Evolutionary conservation across 1,140 invertebrate genomes (phyloP), one percentile per base, ranked within the genome.

Genomic region (Ceratosolen solmsi): DNA sequence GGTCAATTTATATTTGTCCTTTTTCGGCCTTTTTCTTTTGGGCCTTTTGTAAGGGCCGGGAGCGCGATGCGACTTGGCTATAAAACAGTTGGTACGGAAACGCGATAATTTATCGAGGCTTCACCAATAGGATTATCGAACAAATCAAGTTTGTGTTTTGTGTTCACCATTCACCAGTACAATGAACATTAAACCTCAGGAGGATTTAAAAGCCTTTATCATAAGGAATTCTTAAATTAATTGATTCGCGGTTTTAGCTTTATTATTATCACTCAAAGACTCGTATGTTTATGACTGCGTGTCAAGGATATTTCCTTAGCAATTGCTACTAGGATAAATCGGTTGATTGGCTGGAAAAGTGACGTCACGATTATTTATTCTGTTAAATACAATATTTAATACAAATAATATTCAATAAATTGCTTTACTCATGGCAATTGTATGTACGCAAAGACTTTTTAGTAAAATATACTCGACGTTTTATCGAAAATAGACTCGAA

Each of bases 71-170:
- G 46, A 13, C 46, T 15, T 4, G 0, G 20, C 51, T 51, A 13
- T 58, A 72, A 70, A 54, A 13, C 63, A 41, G 49, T 54, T 71
- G 30, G 8, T 70, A 58, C 36, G 36, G 38, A 80, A 80, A 72
- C 56, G 38, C 70, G 54, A 73, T 73, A 72, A 72, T 80, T 80
- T 80, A 80, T 73, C 41, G 70, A 41, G 68, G 7, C 54, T 22
- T 70, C 38, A 7, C 33, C 0, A 60, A 70, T 71, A 33, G 36
- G 70, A 80, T 80, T 63, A 72, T 73, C 70, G 68, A 73, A 63
- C 54, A 72, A 80, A 80, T 80, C 70, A 79, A 79, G n/a, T 58
- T 41, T 38, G 38, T 22, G 27, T 11, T 60, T 80, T 63, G n/a
- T 60, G 15, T 8, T 5, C 33, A 13, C 63, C 51, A 41, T 8